Base-by-base conservation (phyloP, 2,888 invertebrate genomes). In the Andrena trimmerana region DNA sequence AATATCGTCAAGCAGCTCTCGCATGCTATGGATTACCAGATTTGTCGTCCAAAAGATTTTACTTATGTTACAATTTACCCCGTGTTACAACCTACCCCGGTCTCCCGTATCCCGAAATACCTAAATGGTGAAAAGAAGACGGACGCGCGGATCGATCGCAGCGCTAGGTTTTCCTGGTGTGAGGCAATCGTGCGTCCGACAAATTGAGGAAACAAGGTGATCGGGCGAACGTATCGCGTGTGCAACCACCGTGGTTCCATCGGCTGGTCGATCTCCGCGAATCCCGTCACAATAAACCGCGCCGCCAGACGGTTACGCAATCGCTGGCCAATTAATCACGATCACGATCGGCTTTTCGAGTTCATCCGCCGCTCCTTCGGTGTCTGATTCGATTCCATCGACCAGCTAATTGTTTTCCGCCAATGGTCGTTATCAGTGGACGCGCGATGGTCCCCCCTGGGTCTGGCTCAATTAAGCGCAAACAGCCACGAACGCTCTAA, bases 241-340 rank as follows among this genome's bases (percentile, higher is more conserved):
- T 33, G 42, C 42, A 48, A 16, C 13, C 33, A 24, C 27, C 63
- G 63, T 72, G 72, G 60, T 73, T 75, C 70, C 72, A 68, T 62
- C 50, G 63, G 29, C 20, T 13, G 48, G 24, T 68, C 63, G 59
- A 50, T 48, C 57, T 24, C 68, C 60, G 74, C 60, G 62, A 59
- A 75, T 63, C 63, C 75, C 66, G 75, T 73, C 54, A 72, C 69
- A 59, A 75, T 59, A 48, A 65, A 81, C 52, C 24, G 27, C 24
- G 72, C 63, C 62, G 77, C 65, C 81, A 79, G 84, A 86, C 71
- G 59, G 20, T 86, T 86, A 57, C 84, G 84, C 78, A 84, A 86
- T 60, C 69, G 42, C 31, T 27, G 13, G 31, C 13, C 81, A 71
- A 76, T 84, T 78, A 69, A 52, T 72, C 66, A 52, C 29, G 27